Percentiles rank a stretch among this genome's conserved stretches.
These are phyloP conservation scores for Acromyrmex charruanus DNA, from an alignment of 1,140 invertebrate genomes.

Conservation along the genomic window DNA sequence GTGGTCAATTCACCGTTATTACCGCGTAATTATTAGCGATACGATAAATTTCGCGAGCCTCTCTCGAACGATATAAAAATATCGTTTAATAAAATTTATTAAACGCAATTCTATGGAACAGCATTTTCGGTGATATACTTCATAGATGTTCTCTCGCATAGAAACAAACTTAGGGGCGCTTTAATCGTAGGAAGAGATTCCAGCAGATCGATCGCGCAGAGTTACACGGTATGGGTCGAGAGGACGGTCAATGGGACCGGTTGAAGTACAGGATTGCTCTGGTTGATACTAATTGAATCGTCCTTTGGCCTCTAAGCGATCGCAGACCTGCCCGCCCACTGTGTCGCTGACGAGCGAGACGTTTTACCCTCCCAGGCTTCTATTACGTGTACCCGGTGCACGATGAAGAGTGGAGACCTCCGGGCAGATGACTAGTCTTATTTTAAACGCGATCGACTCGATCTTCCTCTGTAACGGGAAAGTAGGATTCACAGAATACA, in stretches of 20 bases:
- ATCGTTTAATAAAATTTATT: conserved; percentile 27
- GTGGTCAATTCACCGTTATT: conserved; percentile 51
- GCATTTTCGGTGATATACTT: neutral
- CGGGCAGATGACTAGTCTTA: conserved; percentile 61
- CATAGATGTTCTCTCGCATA: neutral
- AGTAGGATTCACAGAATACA: conserved; percentile 31
- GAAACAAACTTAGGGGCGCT: conserved; percentile 51
- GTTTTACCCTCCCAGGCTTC: conserved; percentile 67
- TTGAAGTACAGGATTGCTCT: conserved; percentile 75
- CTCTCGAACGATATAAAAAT: neutral
- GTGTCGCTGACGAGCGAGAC: conserved; percentile 72
- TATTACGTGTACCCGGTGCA: conserved; percentile 66
- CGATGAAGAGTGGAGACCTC: conserved; percentile 38
- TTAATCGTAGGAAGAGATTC: conserved; percentile 68
- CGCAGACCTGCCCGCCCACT: conserved; percentile 71
- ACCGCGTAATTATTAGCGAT: conserved; percentile 39
- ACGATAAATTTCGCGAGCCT: conserved; percentile 17
- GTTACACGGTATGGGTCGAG: conserved; percentile 51
- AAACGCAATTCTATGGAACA: neutral
- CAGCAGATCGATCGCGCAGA: conserved; percentile 63
- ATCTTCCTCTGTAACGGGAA: conserved; percentile 25
- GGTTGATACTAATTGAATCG: conserved; percentile 81
- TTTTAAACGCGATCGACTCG: conserved; percentile 61
- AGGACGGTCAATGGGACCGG: conserved; percentile 71
- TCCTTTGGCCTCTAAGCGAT: conserved; percentile 80